These are phyloP conservation scores for Standfussiana lucernea DNA, from an alignment of 2,888 invertebrate genomes.

Conservation along the genomic window DNA sequence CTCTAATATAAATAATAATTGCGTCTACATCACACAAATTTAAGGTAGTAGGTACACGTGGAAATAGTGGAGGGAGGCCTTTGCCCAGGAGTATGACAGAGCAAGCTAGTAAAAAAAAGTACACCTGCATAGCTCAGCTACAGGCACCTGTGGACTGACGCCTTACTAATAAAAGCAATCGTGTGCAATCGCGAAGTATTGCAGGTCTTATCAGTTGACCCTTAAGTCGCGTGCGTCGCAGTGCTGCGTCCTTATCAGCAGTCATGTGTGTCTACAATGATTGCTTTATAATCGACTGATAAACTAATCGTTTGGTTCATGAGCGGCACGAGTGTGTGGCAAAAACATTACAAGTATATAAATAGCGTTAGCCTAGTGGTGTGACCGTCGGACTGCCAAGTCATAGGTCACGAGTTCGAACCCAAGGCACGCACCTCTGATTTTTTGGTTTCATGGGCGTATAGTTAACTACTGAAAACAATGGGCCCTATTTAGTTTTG, in stretches of 20 bases:
- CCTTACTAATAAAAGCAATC: background rate
- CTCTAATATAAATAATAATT: no score
- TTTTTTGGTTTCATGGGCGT: no score
- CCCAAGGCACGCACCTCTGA: no score
- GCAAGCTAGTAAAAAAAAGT: no score
- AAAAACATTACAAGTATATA: background rate
- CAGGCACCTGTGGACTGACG: background rate
- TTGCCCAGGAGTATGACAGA: no score
- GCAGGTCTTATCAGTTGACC: slow-evolving; percentile 33
- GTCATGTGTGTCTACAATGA: slow-evolving; percentile 13
- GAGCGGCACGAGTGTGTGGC: background rate
- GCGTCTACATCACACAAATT: background rate
- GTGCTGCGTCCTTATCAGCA: slow-evolving; percentile 16
- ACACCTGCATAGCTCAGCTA: background rate
- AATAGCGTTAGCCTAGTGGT: no score
- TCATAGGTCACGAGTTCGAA: no score
- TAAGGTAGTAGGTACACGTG: background rate
- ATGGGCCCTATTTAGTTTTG: no score
- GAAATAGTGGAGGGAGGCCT: no score
- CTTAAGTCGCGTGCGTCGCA: background rate
- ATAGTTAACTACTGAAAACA: no score
- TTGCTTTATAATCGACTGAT: slow-evolving; percentile 27
- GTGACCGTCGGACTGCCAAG: no score
- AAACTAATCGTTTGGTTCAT: slow-evolving; percentile 19
- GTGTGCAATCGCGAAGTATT: background rate